Percentiles rank a stretch among this genome's conserved stretches.
phyloP scores from a whole-genome alignment of 2,797 vertebrate genomes.

The Rhincodon typus region DNA sequence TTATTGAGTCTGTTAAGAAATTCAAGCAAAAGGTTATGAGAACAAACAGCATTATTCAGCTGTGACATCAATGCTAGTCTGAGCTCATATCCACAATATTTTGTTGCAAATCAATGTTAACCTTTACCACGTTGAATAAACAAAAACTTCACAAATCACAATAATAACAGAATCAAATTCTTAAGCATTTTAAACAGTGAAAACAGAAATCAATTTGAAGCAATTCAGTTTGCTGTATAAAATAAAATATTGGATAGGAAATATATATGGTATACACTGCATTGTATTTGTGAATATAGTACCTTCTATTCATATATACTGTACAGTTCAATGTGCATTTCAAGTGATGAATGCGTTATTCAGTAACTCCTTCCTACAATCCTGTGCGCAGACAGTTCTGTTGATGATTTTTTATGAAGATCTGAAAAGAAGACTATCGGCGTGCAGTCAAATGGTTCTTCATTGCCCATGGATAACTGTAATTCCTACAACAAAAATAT shows the following conservation, averaged over 20 bases:
- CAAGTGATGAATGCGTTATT: background rate
- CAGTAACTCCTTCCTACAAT: background rate
- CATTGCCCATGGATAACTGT: conserved; percentile 45
- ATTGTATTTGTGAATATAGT: background rate
- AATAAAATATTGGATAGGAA: conserved; percentile 6
- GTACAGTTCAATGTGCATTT: background rate
- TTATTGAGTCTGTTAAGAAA: background rate
- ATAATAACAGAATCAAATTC: background rate
- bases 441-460: conserved; percentile 49
- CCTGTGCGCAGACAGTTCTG: background rate
- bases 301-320: background rate
- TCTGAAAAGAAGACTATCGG: conserved; percentile 43
- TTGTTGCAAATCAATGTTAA: background rate
- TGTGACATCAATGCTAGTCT: background rate
- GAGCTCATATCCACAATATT: background rate
- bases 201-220: background rate
- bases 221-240: background rate
- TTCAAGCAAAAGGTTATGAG: background rate
- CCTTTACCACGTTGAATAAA: background rate
- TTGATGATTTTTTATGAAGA: conserved; percentile 37
- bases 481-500: conserved; percentile 46
- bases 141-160: background rate
- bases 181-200: background rate
- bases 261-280: background rate
- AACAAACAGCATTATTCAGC: background rate